Evolutionary conservation across 2,888 invertebrate species (phyloP).

Genomic region (Trichacis sp.): DNA sequence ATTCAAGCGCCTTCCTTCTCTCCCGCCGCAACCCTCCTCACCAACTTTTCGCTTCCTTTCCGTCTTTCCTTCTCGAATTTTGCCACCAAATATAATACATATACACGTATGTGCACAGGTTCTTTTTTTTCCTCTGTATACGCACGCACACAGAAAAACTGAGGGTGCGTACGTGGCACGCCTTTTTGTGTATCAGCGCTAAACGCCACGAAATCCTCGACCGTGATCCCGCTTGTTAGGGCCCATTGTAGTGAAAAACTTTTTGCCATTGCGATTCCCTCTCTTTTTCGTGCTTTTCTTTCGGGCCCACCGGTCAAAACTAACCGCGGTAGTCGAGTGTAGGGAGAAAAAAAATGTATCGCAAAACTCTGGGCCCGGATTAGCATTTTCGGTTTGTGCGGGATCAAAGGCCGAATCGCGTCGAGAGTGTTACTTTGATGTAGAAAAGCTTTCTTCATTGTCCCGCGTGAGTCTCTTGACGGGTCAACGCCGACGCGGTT

Average conservation of each 20-base stretch:
- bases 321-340: conserved; percentile 41
- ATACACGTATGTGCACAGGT: no score
- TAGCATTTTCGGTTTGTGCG: conserved; percentile 50
- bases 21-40: conserved; percentile 11
- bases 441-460: conserved; percentile 2
- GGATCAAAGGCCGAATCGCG: background rate
- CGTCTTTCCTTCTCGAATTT: conserved; percentile 27
- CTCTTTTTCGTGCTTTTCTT: conserved; percentile 25
- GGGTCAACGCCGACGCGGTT: background rate
- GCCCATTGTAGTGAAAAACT: conserved; percentile 53
- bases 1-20: conserved; percentile 46
- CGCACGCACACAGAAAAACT: no score
- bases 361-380: conserved; percentile 46
- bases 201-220: conserved; percentile 59
- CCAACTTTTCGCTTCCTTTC: conserved; percentile 19
- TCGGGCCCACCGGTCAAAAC: conserved; percentile 24
- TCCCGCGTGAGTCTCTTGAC: background rate
- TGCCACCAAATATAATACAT: conserved; percentile 25
- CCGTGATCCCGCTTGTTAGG: conserved; percentile 62
- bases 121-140: no score
- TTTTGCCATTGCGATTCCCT: conserved; percentile 31
- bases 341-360: conserved; percentile 7
- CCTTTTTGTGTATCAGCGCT: conserved; percentile 62
- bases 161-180: conserved; percentile 46
- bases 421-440: conserved; percentile 17